phyloP scores from a whole-genome alignment of 2,113 vertebrate genomes.

The Passer montanus region DNA sequence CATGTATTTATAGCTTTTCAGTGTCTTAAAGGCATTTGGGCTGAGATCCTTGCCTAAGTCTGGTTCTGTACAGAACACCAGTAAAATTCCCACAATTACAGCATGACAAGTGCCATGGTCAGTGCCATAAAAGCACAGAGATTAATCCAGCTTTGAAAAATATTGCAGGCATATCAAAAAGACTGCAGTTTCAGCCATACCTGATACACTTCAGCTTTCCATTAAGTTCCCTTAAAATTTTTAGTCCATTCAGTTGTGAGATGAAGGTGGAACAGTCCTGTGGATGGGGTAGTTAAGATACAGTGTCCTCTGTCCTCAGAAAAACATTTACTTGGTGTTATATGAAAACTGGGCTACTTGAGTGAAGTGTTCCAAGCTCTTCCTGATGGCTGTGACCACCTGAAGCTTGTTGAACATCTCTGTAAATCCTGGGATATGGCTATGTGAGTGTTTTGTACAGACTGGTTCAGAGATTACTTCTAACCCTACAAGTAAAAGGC shows the following conservation, averaged over 20 bases:
- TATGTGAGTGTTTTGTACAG: neutral
- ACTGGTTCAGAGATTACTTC: neutral
- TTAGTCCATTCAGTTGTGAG: neutral
- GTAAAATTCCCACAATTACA: neutral
- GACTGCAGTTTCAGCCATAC: neutral
- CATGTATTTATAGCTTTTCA: neutral
- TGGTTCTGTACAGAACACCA: neutral
- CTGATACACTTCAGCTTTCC: neutral
- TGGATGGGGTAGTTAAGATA: neutral
- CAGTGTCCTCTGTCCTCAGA: neutral
- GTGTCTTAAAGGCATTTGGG: neutral
- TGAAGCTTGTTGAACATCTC: conserved; percentile 10
- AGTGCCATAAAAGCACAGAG: neutral
- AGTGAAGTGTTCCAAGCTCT: neutral
- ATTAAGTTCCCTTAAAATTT: neutral
- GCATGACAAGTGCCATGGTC: neutral
- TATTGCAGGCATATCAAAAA: neutral
- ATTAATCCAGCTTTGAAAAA: neutral
- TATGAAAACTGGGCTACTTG: neutral
- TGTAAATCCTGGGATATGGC: neutral
- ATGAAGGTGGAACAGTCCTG: neutral
- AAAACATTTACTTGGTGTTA: neutral
- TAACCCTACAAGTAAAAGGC: neutral
- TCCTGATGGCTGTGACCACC: neutral
- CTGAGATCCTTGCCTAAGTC: neutral